These are phyloP conservation scores for Gymnoscopelus microlampas DNA, from an alignment of 2,797 vertebrate genomes.

Conservation along the genomic window DNA sequence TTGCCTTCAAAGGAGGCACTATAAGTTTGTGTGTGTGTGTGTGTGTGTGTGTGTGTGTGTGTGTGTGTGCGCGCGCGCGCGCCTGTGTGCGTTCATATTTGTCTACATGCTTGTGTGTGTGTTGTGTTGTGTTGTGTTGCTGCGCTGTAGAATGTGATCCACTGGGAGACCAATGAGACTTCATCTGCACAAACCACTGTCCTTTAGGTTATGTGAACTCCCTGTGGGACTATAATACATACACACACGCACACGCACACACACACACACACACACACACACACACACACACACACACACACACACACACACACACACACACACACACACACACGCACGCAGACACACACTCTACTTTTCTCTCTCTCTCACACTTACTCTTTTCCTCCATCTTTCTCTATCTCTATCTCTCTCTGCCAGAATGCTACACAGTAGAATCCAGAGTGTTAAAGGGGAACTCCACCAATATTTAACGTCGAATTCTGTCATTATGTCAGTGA, in stretches of 20 bases:
- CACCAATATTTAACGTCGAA: background rate
- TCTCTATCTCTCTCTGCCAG: constrained; percentile 20
- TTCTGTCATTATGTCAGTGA: background rate
- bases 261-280: background rate
- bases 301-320: constrained; percentile 10
- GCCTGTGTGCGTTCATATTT: background rate
- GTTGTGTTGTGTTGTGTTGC: background rate
- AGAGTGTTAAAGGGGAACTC: background rate
- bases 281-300: background rate
- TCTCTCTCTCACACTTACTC: background rate
- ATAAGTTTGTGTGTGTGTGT: background rate
- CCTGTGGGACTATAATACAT: constrained; percentile 53
- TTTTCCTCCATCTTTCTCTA: constrained; percentile 21
- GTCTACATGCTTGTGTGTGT: background rate
- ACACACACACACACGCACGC: background rate
- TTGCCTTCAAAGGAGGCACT: background rate
- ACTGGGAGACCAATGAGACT: constrained; percentile 64
- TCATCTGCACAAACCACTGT: constrained; percentile 66
- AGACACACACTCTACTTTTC: background rate
- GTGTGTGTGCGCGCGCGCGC: background rate
- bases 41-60: background rate
- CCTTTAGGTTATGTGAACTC: constrained; percentile 70
- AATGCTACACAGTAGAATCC: constrained; percentile 33
- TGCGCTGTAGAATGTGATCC: constrained; percentile 60
- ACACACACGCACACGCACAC: background rate